These are phyloP conservation scores for Ciona savignyi DNA, from an alignment of 23 tunicate genomes.

Conservation along the genomic window DNA sequence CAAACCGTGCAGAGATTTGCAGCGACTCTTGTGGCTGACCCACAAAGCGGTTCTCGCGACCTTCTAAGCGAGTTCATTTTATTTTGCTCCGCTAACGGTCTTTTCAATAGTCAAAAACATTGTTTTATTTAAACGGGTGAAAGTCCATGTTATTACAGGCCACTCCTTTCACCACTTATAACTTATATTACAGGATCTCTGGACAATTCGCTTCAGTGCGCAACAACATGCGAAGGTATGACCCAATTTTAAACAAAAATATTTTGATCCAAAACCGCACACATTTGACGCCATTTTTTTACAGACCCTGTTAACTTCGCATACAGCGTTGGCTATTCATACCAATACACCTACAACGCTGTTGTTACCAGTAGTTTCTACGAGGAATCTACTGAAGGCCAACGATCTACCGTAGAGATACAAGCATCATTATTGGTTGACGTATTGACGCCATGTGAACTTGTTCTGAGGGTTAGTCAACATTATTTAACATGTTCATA, in stretches of 20 bases:
- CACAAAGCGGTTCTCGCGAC: not conserved
- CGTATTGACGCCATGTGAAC: conserved; percentile 34
- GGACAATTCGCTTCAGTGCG: conserved; percentile 42
- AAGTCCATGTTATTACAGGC: not conserved
- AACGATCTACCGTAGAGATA: conserved; percentile 3
- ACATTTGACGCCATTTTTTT: not conserved
- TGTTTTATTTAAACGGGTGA: too few species aligned
- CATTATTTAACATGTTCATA: too few species aligned
- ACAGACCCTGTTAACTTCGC: conserved; percentile 20
- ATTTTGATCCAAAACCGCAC: not conserved
- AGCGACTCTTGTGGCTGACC: not conserved
- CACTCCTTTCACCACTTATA: not conserved
- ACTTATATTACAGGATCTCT: conserved; percentile 24
- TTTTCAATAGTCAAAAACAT: too few species aligned
- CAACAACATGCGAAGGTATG: conserved; percentile 47
- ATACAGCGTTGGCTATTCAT: conserved; percentile 30
- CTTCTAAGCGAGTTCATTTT: not conserved
- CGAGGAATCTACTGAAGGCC: conserved; percentile 11
- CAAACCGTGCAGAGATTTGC: not conserved
- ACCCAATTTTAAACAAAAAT: not conserved
- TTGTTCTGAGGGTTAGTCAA: conserved; percentile 39
- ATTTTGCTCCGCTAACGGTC: too few species aligned
- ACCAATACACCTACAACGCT: conserved; percentile 45
- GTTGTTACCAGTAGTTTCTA: conserved; percentile 27
- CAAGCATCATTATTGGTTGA: conserved; percentile 13